phyloP scores from a whole-genome alignment of 2,888 invertebrate species.

The Aproaerema taeniolella region DNA sequence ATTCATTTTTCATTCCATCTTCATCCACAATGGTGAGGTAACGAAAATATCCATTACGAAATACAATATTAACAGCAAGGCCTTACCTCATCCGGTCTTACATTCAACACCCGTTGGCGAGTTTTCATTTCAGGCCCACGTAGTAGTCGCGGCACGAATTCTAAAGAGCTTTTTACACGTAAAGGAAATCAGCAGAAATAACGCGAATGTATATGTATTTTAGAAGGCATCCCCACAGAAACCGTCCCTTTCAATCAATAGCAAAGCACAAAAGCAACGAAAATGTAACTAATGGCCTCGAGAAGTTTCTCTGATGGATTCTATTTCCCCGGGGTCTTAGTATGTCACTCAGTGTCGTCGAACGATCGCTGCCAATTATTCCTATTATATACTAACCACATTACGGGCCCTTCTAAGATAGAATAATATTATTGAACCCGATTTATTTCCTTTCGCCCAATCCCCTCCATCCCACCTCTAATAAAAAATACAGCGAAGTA shows the following conservation, averaged over 20 bases:
- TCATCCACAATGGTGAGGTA: too few species aligned
- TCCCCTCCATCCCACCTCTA: background rate
- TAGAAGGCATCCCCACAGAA: constrained; percentile 14
- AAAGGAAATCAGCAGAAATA: constrained; percentile 5
- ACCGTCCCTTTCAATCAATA: constrained; percentile 33
- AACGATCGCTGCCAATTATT: constrained; percentile 29
- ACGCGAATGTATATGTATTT: constrained; percentile 9
- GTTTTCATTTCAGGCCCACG: constrained; percentile 3
- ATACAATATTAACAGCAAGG: constrained; percentile 7
- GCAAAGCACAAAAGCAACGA: constrained; percentile 29
- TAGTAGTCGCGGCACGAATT: constrained; percentile 2
- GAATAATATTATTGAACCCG: constrained; percentile 11
- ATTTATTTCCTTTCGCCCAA: constrained; percentile 11
- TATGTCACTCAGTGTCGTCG: constrained; percentile 43
- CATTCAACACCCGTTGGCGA: background rate
- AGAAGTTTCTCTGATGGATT: constrained; percentile 42
- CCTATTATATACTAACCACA: constrained; percentile 21
- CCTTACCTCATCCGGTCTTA: background rate
- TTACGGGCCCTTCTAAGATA: constrained; percentile 14
- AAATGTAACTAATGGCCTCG: constrained; percentile 34
- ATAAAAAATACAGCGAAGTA: too few species aligned
- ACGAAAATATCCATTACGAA: too few species aligned
- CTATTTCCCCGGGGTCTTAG: constrained; percentile 30
- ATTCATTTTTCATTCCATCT: too few species aligned
- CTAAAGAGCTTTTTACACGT: constrained; percentile 7